Base-by-base conservation (phyloP, 2,797 vertebrate species). In the Decapterus maruadsi region DNA sequence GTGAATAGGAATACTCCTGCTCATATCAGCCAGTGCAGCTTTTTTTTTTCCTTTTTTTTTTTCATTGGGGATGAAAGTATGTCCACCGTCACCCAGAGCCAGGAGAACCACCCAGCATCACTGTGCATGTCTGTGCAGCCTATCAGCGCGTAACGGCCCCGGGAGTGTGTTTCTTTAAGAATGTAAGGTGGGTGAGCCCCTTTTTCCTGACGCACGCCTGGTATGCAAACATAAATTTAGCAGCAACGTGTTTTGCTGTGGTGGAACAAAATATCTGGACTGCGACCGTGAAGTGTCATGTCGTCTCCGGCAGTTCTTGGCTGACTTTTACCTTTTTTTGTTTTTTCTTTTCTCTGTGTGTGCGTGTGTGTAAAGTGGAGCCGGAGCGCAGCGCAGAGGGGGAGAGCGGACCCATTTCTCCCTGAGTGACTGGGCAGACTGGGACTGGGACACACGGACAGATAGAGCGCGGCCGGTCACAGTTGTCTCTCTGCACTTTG, bases 211-310 rank as follows among this genome's bases (percentile, higher is more conserved):
- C 93, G 90, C 92, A 77, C 92, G 90, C 82, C 84, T 87, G 93
- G 89, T 90, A 94, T 91, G 94, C 93, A 94, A 94, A 95, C 93
- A 94, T 93, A 95, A 94, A 95, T 95, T 94, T 93, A 95, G 94
- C 90, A 90, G 93, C 95, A 95, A 91, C 92, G 94, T 95, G 94
- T 93, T 93, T 86, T 86, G 81, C 84, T n/a, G 86, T 36, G 81
- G 77, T 26, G 89, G 84, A 93, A 88, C 90, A 80, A 92, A 91
- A 94, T 88, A 92, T 89, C 85, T 88, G 82, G 84, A 90, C 80
- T 26, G 88, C 86, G 86, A 70, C 85, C 82, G 88, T 78, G 86
- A 82, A 85, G 82, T 90, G 91, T 91, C 90, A 89, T 87, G 89
- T 90, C 87, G 87, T 87, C 86, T 90, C 57, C 80, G 69, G 82